Conservation (phyloP, 2,797 vertebrate genomes). For the Trichosurus vulpecula region DNA sequence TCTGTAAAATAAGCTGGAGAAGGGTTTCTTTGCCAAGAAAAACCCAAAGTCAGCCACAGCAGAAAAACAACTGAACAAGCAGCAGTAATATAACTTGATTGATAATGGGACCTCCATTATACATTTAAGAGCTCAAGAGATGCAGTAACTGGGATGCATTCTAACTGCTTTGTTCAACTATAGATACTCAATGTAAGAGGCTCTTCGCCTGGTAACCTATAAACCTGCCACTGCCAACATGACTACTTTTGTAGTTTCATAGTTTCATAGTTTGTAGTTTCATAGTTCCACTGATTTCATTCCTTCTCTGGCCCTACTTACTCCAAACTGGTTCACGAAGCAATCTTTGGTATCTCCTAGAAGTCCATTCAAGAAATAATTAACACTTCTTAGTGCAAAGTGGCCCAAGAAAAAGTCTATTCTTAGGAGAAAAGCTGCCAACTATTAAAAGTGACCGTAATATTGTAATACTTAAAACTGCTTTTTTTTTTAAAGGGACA, state of each 20-base stretch:
- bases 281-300: background rate
- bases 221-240: background rate
- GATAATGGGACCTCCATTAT: background rate
- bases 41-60: background rate
- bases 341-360: background rate
- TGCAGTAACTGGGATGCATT: background rate
- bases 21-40: background rate
- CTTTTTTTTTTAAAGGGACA: background rate
- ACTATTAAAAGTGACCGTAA: background rate
- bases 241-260: background rate
- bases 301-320: background rate
- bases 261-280: background rate
- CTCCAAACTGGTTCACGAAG: background rate
- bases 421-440: background rate
- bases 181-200: background rate
- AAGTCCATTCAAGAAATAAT: background rate
- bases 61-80: background rate
- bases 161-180: background rate
- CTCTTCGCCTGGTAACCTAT: background rate
- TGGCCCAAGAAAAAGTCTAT: background rate
- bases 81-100: background rate
- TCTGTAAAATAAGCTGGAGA: background rate
- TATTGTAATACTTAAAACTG: background rate
- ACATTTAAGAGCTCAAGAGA: background rate
- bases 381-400: background rate